These are phyloP conservation scores for Lipophrys pholis DNA, from an alignment of 2,113 vertebrate genomes.

Conservation along the genomic window DNA sequence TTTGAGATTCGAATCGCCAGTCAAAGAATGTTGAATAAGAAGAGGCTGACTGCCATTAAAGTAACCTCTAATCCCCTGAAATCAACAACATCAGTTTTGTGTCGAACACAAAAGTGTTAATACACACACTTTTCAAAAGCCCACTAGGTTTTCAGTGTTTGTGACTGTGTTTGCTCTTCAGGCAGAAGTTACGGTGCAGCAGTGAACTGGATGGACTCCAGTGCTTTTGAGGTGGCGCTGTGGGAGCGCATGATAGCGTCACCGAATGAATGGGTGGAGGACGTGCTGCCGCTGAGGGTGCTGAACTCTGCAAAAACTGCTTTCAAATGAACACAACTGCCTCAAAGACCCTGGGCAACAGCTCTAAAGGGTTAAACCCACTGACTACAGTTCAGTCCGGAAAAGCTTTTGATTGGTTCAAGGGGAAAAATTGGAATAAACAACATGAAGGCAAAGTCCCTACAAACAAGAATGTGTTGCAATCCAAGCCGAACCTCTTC, in stretches of 20 bases:
- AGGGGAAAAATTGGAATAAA: neutral
- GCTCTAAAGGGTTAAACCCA: neutral
- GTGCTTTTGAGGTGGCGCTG: constrained; percentile 85
- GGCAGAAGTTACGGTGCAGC: constrained; percentile 91
- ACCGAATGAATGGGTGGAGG: constrained; percentile 91
- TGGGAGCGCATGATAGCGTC: constrained; percentile 93
- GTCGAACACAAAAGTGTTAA: too few relatives aligned
- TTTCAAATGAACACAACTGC: constrained; percentile 78
- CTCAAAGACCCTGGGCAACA: neutral
- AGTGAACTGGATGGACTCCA: constrained; percentile 98
- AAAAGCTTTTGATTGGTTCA: neutral
- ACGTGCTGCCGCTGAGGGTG: constrained; percentile 88
- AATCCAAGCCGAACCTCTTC: neutral
- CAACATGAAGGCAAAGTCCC: too few relatives aligned
- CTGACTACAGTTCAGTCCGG: neutral
- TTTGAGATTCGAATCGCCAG: too few relatives aligned
- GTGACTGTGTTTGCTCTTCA: constrained; percentile 60
- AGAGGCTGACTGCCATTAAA: too few relatives aligned
- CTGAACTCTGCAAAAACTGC: constrained; percentile 86
- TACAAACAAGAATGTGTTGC: too few relatives aligned
- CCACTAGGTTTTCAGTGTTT: neutral
- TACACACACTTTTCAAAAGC: too few relatives aligned
- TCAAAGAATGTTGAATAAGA: too few relatives aligned
- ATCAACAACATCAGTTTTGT: too few relatives aligned
- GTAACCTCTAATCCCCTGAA: too few relatives aligned